Percentiles rank a stretch among this genome's conserved stretches.
phyloP scores from a whole-genome alignment of 2,888 invertebrate species.

The Mythimna loreyi region DNA sequence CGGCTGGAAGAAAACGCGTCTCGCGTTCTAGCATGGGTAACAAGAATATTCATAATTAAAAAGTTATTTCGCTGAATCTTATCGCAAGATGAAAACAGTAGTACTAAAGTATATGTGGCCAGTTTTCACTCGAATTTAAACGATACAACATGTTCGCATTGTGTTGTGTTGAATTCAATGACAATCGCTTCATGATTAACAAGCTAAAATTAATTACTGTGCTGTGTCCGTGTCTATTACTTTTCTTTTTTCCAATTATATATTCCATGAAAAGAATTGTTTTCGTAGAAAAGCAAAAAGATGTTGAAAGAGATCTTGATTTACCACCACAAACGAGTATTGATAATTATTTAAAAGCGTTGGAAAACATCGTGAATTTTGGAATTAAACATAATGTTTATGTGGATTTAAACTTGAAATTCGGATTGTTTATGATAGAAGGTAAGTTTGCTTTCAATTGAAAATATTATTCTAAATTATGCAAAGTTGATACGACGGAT shows the following conservation, averaged over 20 bases:
- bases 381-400: constrained; percentile 61
- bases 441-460: constrained; percentile 66
- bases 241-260: constrained; percentile 3
- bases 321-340: constrained; percentile 70
- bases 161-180: constrained; percentile 11
- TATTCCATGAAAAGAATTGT: constrained; percentile 24
- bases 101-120: constrained; percentile 49
- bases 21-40: neutral
- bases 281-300: neutral
- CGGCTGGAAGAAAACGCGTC: neutral
- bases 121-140: constrained; percentile 66
- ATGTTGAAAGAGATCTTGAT: constrained; percentile 37
- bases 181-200: constrained; percentile 10
- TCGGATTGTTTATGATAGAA: constrained; percentile 76
- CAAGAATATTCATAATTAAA: neutral
- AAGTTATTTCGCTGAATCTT: neutral
- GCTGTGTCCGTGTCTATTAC: constrained; percentile 17
- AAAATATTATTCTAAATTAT: too few relatives aligned
- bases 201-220: constrained; percentile 33
- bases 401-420: constrained; percentile 73
- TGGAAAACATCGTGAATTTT: constrained; percentile 70
- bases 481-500: too few relatives aligned
- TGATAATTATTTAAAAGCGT: constrained; percentile 64
- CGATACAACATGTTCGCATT: constrained; percentile 54
- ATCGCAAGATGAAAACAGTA: constrained; percentile 61